These are phyloP conservation scores for Calliphora vicina DNA, from an alignment of 1,140 invertebrate genomes.

Conservation along the genomic window DNA sequence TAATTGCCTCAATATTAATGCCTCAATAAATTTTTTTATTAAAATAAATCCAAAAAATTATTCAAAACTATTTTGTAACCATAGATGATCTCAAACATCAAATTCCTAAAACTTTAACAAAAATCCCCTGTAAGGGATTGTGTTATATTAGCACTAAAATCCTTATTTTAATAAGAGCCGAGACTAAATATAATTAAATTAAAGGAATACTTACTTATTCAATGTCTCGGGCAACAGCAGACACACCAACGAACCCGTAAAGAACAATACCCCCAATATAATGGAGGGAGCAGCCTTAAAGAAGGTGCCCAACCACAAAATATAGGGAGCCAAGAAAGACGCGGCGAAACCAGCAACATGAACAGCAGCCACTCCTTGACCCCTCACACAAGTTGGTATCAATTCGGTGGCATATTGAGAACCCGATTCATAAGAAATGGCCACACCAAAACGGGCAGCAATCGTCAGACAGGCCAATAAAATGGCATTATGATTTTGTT, in stretches of 20 bases:
- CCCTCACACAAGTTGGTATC: constrained; percentile 73
- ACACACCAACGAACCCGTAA: constrained; percentile 67
- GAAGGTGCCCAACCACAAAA: constrained; percentile 64
- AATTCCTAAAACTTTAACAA: too few relatives aligned
- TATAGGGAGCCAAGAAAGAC: constrained; percentile 69
- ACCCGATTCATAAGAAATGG: constrained; percentile 72
- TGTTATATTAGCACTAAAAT: too few relatives aligned
- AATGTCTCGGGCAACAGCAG: constrained; percentile 72
- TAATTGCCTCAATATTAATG: too few relatives aligned
- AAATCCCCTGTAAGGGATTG: too few relatives aligned
- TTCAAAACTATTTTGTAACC: too few relatives aligned
- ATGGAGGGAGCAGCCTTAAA: constrained; percentile 68
- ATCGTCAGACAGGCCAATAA: constrained; percentile 66
- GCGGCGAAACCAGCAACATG: constrained; percentile 70
- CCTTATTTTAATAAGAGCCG: too few relatives aligned
- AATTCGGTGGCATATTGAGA: constrained; percentile 74
- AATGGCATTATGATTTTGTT: constrained; percentile 60
- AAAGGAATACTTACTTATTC: constrained; percentile 57
- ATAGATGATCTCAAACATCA: too few relatives aligned
- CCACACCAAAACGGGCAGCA: constrained; percentile 70
- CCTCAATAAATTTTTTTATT: too few relatives aligned
- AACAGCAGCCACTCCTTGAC: constrained; percentile 67
- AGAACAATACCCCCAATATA: constrained; percentile 67
- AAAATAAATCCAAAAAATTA: too few relatives aligned
- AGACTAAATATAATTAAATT: too few relatives aligned